phyloP scores from a whole-genome alignment of 2,888 invertebrate species.

The Carterocephalus palaemon region DNA sequence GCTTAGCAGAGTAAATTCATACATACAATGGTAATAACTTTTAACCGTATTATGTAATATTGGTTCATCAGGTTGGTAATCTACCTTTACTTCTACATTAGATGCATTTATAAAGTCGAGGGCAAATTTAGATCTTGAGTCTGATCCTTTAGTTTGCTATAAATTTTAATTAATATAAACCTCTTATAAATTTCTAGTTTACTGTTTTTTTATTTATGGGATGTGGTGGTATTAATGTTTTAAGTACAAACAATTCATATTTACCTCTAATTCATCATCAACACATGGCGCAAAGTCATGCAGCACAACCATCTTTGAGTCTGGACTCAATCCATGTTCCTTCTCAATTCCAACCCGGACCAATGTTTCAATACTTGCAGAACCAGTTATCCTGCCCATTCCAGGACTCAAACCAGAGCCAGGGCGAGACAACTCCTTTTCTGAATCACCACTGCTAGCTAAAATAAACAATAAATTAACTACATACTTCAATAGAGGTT shows the following conservation, averaged over 20 bases:
- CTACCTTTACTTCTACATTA: too few species aligned
- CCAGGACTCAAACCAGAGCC: conserved; percentile 85
- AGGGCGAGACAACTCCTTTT: conserved; percentile 82
- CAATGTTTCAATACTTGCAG: conserved; percentile 94
- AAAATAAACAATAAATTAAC: conserved; percentile 34
- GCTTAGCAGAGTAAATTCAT: too few species aligned
- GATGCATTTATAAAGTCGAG: too few species aligned
- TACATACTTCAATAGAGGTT: neutral
- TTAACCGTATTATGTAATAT: too few species aligned
- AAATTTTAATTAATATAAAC: too few species aligned
- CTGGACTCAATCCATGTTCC: conserved; percentile 93
- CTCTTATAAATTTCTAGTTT: too few species aligned
- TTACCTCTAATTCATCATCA: conserved; percentile 94
- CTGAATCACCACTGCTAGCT: conserved; percentile 88
- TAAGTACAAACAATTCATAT: neutral
- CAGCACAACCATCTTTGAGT: conserved; percentile 96
- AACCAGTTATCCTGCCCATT: conserved; percentile 96
- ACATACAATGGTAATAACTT: too few species aligned
- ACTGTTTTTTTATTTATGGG: too few species aligned
- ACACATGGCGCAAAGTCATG: conserved; percentile 97
- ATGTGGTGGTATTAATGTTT: too few species aligned
- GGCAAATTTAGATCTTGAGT: too few species aligned
- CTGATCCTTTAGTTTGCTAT: too few species aligned
- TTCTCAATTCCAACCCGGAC: conserved; percentile 95
- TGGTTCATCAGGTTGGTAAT: too few species aligned